Base-by-base conservation (phyloP, 2,888 invertebrate genomes). In the Frankliniella fusca region DNA sequence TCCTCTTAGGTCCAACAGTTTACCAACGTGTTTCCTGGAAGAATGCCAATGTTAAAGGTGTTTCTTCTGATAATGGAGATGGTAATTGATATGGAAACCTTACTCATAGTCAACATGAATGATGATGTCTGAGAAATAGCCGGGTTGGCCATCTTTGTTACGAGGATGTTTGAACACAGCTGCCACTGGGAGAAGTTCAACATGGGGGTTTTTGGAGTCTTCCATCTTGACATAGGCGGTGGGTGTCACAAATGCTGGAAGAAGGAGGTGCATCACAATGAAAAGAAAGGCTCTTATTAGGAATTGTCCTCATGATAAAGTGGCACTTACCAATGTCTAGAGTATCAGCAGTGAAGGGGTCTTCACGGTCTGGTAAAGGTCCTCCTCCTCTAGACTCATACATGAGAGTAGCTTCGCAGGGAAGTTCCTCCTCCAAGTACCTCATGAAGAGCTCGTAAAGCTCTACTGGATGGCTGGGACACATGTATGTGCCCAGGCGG, bases 61-160 rank as follows among this genome's bases (percentile, higher is more conserved):
- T 38, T 38, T 5, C 38, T 38, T 38, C 38, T 38, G 38, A 38
- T 38, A 3, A 38, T 38, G 2, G 2, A 38, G 38, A 38, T 3
- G 61, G 18, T 18, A 10, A 49, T 38, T n/a, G 3, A 80, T 49
- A 12, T 28, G 76, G 1, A 80, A 23, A 12, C 84, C 89, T 88
- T 88, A 91, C 92, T 89, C 90, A 86, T 90, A 90, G 86, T 91
- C 91, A 80, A 88, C 88, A 85, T 91, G 91, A 83, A 92, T 89
- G 79, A 92, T 91, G 83, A 93, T 87, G 85, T 93, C 93, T 0
- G 91, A 90, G 86, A 90, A 92, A 86, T 92, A 92, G 84, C 92
- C 91, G 38, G 90, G 89, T 82, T 88, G 88, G 84, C 90, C 90
- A 81, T 89, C 89, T 27, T 88, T 88, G 85, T 90, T 91, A 88